Conservation (phyloP, 2,888 invertebrate genomes). For the Agriopis aurantiaria region DNA sequence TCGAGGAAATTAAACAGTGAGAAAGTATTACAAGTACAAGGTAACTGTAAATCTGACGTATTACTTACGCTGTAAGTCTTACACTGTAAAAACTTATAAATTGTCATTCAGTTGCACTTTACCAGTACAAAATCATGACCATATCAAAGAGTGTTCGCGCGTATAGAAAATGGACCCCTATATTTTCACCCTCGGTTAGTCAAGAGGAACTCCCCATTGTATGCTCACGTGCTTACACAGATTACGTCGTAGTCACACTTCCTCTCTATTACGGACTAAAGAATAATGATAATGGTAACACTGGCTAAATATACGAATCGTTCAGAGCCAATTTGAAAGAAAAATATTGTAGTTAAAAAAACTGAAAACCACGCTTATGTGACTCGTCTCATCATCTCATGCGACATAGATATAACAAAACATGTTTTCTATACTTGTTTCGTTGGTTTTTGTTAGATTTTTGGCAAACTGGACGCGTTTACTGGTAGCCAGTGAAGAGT, state of each 20-base stretch:
- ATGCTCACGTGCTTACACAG: constrained; percentile 2
- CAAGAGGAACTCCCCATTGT: constrained; percentile 19
- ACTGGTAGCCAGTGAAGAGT: too few species aligned
- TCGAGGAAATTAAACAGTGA: too few species aligned
- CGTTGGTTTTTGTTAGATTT: too few species aligned
- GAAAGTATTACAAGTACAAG: too few species aligned
- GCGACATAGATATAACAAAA: too few species aligned
- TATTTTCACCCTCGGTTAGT: constrained; percentile 17
- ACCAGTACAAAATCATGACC: background rate
- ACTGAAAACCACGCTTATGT: too few species aligned
- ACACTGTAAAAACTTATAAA: too few species aligned
- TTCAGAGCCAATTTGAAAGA: background rate
- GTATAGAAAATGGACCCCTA: constrained; percentile 19
- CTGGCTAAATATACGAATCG: background rate
- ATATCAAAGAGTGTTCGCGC: constrained; percentile 1
- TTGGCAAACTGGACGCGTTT: too few species aligned
- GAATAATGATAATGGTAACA: background rate
- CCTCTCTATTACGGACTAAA: background rate
- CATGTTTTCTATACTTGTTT: too few species aligned
- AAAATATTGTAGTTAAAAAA: background rate
- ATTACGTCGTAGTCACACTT: constrained; percentile 1
- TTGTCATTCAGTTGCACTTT: background rate
- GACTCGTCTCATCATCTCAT: too few species aligned
- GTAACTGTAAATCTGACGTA: too few species aligned
- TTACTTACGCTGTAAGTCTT: too few species aligned